Evolutionary conservation across 2,113 vertebrate genomes (phyloP).

Genomic region (Diglossa brunneiventris): DNA sequence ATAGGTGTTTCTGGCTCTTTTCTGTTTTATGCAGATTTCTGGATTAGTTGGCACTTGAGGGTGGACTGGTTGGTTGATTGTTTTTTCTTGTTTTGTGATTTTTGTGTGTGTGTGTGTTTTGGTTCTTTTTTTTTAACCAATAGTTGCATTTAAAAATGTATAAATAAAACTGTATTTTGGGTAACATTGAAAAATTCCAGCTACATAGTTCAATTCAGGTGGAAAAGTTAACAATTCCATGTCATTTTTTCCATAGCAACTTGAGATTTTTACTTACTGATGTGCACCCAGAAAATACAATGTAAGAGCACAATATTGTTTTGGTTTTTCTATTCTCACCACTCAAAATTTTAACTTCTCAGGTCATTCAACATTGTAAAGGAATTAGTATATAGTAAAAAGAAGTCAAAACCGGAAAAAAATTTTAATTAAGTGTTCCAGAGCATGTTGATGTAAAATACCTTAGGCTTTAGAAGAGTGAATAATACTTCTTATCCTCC

Average conservation of each 20-base stretch:
- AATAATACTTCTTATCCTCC: slow-evolving; percentile 26
- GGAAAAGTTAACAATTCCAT: slow-evolving; percentile 45
- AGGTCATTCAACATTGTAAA: slow-evolving; percentile 67
- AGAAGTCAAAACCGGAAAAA: slow-evolving; percentile 11
- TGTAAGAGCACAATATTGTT: slow-evolving; percentile 55
- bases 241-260: slow-evolving; percentile 32
- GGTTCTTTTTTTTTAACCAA: slow-evolving; percentile 41
- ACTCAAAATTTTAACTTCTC: slow-evolving; percentile 66
- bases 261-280: slow-evolving; percentile 64
- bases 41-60: slow-evolving; percentile 60
- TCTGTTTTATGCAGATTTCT: slow-evolving; percentile 43
- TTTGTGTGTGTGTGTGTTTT: not conserved
- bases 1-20: slow-evolving; percentile 13
- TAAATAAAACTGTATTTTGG: slow-evolving; percentile 61
- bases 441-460: slow-evolving; percentile 57
- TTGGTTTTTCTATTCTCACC: not conserved
- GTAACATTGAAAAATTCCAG: slow-evolving; percentile 49
- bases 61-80: not conserved
- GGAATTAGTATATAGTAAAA: slow-evolving; percentile 40
- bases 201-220: slow-evolving; percentile 27
- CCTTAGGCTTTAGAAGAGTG: slow-evolving; percentile 54
- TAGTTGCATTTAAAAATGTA: slow-evolving; percentile 65
- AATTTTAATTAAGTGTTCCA: not conserved
- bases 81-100: not conserved
- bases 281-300: slow-evolving; percentile 54